phyloP scores from a whole-genome alignment of 2,888 invertebrate genomes.

The Temnothorax ravouxi region DNA sequence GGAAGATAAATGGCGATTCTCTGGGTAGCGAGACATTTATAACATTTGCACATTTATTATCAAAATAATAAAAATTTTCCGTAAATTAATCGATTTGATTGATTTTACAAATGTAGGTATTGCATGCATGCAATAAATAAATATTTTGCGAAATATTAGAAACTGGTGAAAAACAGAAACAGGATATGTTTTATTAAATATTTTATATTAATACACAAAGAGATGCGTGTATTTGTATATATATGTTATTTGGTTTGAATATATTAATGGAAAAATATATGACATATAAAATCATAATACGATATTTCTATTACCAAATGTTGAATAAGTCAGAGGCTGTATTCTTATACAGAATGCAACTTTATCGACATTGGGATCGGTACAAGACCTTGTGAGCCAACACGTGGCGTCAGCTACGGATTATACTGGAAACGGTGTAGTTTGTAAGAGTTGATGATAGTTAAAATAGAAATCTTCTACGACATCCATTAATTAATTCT shows the following conservation, averaged over 20 bases:
- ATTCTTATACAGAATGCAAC: slow-evolving; percentile 1
- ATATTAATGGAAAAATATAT: not conserved
- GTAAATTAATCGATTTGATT: not conserved
- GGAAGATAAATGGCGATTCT: not conserved
- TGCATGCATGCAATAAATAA: not conserved
- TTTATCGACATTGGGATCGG: slow-evolving; percentile 57
- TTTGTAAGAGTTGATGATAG: not conserved
- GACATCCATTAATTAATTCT: not conserved
- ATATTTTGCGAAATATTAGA: not conserved
- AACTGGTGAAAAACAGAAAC: not conserved
- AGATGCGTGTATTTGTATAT: not conserved
- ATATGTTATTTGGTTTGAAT: not conserved
- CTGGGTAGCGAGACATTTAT: slow-evolving; percentile 23
- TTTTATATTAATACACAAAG: not conserved
- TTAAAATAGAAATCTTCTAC: slow-evolving; percentile 41
- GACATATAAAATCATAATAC: not conserved
- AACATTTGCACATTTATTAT: not conserved
- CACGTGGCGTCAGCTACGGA: slow-evolving; percentile 48
- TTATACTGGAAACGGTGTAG: slow-evolving; percentile 10
- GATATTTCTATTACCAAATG: slow-evolving; percentile 7
- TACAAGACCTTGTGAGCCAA: not conserved
- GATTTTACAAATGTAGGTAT: not conserved
- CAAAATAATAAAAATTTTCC: not conserved
- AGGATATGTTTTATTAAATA: slow-evolving; percentile 13
- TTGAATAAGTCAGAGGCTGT: not conserved